Percentiles rank a stretch among this genome's conserved stretches.
These are phyloP conservation scores for Lophius piscatorius DNA, from an alignment of 2,113 vertebrate genomes.

Conservation along the genomic window DNA sequence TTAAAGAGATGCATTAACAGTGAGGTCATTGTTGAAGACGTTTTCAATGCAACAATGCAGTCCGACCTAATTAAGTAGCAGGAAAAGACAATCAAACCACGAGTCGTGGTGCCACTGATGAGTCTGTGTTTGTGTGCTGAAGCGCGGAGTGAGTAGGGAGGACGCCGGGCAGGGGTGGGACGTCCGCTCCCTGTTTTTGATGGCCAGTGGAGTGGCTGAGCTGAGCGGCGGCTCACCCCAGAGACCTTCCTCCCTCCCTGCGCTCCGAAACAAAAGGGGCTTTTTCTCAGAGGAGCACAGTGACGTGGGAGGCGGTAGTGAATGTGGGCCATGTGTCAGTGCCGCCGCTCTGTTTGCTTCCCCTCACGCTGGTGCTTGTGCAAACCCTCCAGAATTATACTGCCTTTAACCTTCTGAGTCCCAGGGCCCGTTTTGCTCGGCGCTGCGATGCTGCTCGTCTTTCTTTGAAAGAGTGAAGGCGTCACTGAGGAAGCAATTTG, in stretches of 20 bases:
- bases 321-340: constrained; percentile 79
- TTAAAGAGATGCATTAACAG: constrained; percentile 28
- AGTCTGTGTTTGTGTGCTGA: constrained; percentile 72
- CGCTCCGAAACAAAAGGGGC: constrained; percentile 68
- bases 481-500: too few species aligned
- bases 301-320: constrained; percentile 74
- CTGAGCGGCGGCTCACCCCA: constrained; percentile 68
- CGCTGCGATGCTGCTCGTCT: constrained; percentile 14
- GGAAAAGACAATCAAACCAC: constrained; percentile 53
- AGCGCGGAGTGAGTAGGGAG: constrained; percentile 51
- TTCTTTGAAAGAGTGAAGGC: too few species aligned
- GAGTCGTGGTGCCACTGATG: constrained; percentile 53
- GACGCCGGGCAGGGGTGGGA: constrained; percentile 60
- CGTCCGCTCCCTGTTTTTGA: constrained; percentile 51
- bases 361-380: constrained; percentile 40
- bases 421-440: constrained; percentile 11
- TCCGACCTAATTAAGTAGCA: constrained; percentile 68
- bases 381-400: constrained; percentile 24
- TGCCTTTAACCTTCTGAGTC: constrained; percentile 16
- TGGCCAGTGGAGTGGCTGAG: constrained; percentile 59
- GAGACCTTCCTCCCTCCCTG: constrained; percentile 66
- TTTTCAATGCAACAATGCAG: constrained; percentile 58
- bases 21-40: constrained; percentile 52
- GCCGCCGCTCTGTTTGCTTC: constrained; percentile 60
- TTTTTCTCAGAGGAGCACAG: constrained; percentile 70